These are phyloP conservation scores for Rhopalosiphum maidis DNA, from an alignment of 1,140 invertebrate species.

Conservation along the genomic window DNA sequence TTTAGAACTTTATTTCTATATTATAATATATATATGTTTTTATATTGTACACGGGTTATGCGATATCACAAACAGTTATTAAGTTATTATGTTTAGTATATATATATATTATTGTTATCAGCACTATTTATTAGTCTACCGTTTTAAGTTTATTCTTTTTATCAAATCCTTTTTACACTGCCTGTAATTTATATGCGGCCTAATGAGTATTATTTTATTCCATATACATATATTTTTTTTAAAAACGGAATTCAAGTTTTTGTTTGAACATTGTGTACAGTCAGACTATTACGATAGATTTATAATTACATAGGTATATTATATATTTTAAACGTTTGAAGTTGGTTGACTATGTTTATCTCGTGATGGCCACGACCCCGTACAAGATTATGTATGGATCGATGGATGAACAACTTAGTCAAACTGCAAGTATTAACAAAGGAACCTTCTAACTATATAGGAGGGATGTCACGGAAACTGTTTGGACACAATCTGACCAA, in stretches of 20 bases:
- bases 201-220: no score
- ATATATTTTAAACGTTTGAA: not conserved
- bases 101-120: no score
- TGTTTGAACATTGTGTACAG: no score
- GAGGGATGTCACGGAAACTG: not conserved
- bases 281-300: not conserved
- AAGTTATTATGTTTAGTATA: not conserved
- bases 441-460: not conserved
- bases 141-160: no score
- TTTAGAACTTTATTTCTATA: not conserved
- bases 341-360: not conserved
- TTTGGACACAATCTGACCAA: constrained; percentile 16
- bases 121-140: no score
- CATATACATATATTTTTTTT: no score
- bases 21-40: no score
- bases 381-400: not conserved
- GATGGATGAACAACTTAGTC: not conserved
- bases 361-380: not conserved
- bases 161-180: no score
- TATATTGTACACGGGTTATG: not conserved
- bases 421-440: not conserved
- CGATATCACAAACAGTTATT: not conserved
- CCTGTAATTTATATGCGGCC: no score
- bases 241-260: no score
- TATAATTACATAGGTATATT: not conserved